Percentiles rank a stretch among this genome's conserved stretches.
phyloP scores from a whole-genome alignment of 2,888 invertebrate genomes.

The Oscheius sp. region DNA sequence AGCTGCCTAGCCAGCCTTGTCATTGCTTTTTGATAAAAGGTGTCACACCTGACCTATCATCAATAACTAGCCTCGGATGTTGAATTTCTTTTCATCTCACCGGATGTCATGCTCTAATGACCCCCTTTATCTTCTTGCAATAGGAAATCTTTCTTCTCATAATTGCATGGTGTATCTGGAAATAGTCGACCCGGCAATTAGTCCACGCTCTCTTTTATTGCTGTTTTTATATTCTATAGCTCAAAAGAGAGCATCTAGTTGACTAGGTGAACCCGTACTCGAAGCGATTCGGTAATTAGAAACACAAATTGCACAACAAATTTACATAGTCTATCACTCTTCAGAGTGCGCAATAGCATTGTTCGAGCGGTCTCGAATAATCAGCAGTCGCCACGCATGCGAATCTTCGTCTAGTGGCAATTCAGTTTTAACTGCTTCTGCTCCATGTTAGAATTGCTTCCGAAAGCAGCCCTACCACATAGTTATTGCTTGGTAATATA shows the following conservation, averaged over 20 bases:
- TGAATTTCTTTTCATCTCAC: not conserved
- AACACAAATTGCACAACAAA: conserved; percentile 19
- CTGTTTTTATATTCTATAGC: no score
- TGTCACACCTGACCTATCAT: not conserved
- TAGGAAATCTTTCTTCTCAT: not conserved
- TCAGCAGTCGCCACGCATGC: conserved; percentile 37
- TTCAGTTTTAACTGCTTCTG: conserved; percentile 37
- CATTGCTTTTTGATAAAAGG: conserved; percentile 22
- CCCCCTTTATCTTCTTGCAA: conserved; percentile 1
- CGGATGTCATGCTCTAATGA: not conserved
- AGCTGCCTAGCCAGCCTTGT: conserved; percentile 23
- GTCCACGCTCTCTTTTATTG: not conserved
- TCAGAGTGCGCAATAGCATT: conserved; percentile 29
- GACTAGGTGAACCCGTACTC: not conserved
- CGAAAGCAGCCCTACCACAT: conserved; percentile 21
- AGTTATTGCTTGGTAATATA: conserved; percentile 4
- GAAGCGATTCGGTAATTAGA: not conserved
- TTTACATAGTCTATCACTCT: conserved; percentile 36
- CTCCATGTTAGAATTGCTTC: conserved; percentile 37
- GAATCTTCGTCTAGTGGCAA: conserved; percentile 37
- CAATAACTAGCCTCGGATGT: not conserved
- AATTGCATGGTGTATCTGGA: not conserved
- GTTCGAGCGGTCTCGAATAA: conserved; percentile 35
- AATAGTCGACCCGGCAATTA: not conserved
- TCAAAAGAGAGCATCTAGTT: no score